Percentiles rank a stretch among this genome's conserved stretches.
These are phyloP conservation scores for Etheostoma cragini DNA, from an alignment of 2,113 vertebrate species.

Conservation along the genomic window DNA sequence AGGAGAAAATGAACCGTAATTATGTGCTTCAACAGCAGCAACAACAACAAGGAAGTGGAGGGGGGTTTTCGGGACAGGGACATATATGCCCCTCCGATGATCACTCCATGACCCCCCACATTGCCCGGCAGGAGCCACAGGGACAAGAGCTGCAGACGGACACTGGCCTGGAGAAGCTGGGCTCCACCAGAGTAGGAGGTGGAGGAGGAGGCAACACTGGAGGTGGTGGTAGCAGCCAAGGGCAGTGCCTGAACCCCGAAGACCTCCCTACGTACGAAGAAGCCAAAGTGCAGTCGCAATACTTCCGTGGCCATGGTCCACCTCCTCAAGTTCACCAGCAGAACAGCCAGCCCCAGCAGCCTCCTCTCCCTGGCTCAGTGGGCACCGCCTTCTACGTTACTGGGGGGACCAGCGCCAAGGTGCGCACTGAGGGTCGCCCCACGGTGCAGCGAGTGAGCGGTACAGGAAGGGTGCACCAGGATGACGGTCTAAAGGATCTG, in stretches of 20 bases:
- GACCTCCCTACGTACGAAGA: constrained; percentile 98
- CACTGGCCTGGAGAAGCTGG: constrained; percentile 93
- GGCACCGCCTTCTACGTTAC: constrained; percentile 95
- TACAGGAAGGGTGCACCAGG: constrained; percentile 92
- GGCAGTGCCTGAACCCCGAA: constrained; percentile 88
- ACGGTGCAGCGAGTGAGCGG: constrained; percentile 92
- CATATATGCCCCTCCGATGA: constrained; percentile 86
- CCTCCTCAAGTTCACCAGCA: constrained; percentile 73
- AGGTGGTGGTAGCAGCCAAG: constrained; percentile 80
- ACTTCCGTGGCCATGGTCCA: constrained; percentile 90
- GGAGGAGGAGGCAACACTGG: constrained; percentile 74
- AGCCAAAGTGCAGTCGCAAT: constrained; percentile 98
- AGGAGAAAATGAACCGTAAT: constrained; percentile 97
- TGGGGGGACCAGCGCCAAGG: constrained; percentile 90
- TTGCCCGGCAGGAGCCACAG: constrained; percentile 97
- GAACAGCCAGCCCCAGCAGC: constrained; percentile 69
- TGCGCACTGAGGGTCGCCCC: constrained; percentile 94
- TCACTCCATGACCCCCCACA: constrained; percentile 90
- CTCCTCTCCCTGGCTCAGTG: constrained; percentile 84
- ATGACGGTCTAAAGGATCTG: constrained; percentile 96
- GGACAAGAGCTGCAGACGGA: constrained; percentile 98
- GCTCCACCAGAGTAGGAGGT: constrained; percentile 79
- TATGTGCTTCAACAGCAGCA: constrained; percentile 87
- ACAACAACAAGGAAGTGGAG: constrained; percentile 62
- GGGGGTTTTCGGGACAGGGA: constrained; percentile 69